These are phyloP conservation scores for Poeciliopsis occidentalis DNA, from an alignment of 2,113 vertebrate genomes.

Conservation along the genomic window DNA sequence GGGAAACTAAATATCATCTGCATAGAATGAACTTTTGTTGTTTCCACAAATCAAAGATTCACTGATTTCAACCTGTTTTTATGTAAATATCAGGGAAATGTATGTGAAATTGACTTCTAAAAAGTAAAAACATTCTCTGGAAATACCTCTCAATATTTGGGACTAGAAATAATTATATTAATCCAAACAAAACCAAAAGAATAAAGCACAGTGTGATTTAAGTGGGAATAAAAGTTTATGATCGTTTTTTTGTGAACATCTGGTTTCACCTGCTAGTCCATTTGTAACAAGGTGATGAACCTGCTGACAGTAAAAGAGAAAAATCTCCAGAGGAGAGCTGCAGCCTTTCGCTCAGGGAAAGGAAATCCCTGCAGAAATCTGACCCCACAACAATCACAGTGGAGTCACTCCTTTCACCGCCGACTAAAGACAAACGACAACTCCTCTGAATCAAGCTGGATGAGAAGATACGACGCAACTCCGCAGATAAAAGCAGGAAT, in stretches of 20 bases:
- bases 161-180: neutral
- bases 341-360: conserved; percentile 3
- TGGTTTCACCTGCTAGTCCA: neutral
- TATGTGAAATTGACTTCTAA: neutral
- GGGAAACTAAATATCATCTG: neutral
- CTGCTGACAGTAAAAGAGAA: neutral
- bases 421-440: conserved; percentile 24
- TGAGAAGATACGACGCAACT: conserved; percentile 31
- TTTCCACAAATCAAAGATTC: no score
- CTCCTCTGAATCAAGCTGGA: conserved; percentile 14
- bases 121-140: neutral
- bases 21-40: neutral
- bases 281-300: neutral
- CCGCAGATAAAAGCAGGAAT: conserved; percentile 54
- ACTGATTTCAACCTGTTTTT: neutral
- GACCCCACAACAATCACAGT: neutral
- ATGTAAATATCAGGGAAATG: no score
- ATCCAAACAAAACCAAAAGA: neutral
- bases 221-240: neutral
- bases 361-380: conserved; percentile 8
- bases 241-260: neutral
- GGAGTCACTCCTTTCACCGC: conserved; percentile 25
- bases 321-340: neutral
- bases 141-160: neutral
- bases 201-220: neutral